Percentiles rank a stretch among this genome's conserved stretches.
phyloP scores from a whole-genome alignment of 1,140 invertebrate genomes.

The Aleiodes sp. region DNA sequence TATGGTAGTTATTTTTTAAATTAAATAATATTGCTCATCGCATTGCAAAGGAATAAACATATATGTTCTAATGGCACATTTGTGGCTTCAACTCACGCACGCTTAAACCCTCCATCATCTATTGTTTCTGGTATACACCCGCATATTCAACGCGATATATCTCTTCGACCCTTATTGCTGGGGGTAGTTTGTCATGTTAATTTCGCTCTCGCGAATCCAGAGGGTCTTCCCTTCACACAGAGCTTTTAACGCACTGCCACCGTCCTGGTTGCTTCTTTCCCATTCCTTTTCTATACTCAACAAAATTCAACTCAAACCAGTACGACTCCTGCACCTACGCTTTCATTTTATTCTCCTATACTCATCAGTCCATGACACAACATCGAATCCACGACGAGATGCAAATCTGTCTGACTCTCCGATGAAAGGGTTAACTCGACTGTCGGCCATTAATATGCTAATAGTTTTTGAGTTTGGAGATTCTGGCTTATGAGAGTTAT shows the following conservation, averaged over 20 bases:
- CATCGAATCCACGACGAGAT: constrained; percentile 46
- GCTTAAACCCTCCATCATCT: constrained; percentile 46
- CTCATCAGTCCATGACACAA: constrained; percentile 13
- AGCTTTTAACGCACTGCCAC: constrained; percentile 67
- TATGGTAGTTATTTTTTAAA: too few species aligned
- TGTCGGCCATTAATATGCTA: constrained; percentile 68
- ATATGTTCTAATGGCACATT: constrained; percentile 23
- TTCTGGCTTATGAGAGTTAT: constrained; percentile 65
- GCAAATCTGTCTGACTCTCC: constrained; percentile 62
- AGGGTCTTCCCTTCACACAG: constrained; percentile 42
- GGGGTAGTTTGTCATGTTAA: constrained; percentile 69
- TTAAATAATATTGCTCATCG: not conserved
- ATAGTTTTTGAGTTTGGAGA: constrained; percentile 67
- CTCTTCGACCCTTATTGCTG: constrained; percentile 65
- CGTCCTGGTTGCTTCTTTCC: constrained; percentile 43
- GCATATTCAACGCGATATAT: constrained; percentile 64
- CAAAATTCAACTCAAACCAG: constrained; percentile 35
- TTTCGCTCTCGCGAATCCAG: constrained; percentile 62
- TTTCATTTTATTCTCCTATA: not conserved
- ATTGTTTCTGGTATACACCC: constrained; percentile 65
- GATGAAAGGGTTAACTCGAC: constrained; percentile 68
- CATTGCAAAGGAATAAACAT: not conserved
- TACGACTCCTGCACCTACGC: not conserved
- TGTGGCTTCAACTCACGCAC: constrained; percentile 24
- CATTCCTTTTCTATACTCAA: constrained; percentile 21